Conservation (phyloP, 2,797 vertebrate genomes). For the Sciaenops ocellatus region DNA sequence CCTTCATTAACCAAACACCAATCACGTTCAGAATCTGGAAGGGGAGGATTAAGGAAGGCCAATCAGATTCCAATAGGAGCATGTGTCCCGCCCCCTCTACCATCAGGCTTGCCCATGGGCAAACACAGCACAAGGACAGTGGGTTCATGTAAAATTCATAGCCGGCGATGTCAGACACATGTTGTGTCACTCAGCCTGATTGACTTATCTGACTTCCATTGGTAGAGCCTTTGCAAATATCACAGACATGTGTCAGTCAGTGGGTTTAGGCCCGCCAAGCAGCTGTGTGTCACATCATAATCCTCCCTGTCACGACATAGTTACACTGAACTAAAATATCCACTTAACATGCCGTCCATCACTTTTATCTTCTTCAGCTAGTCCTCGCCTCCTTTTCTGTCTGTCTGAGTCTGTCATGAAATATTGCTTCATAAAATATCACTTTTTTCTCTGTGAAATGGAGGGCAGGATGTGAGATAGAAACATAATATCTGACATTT, state of each 20-base stretch:
- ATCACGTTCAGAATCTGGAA: neutral
- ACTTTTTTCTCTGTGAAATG: conserved; percentile 47
- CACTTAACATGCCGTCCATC: conserved; percentile 81
- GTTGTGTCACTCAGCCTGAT: conserved; percentile 71
- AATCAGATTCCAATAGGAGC: conserved; percentile 6
- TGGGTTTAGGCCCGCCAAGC: conserved; percentile 66
- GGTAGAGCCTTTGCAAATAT: conserved; percentile 67
- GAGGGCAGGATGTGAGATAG: conserved; percentile 30
- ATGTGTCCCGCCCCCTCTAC: neutral
- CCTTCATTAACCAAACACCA: conserved; percentile 2
- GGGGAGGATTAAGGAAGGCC: neutral
- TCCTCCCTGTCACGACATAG: conserved; percentile 72
- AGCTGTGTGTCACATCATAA: conserved; percentile 76
- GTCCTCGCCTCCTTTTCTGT: conserved; percentile 56
- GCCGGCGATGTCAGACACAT: conserved; percentile 60
- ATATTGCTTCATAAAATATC: conserved; percentile 48
- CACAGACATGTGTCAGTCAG: conserved; percentile 79
- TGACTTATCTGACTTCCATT: conserved; percentile 75
- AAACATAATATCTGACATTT: conserved; percentile 31
- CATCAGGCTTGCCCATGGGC: neutral
- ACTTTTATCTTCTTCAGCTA: conserved; percentile 71
- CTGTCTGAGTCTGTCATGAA: conserved; percentile 59
- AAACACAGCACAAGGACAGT: conserved; percentile 20
- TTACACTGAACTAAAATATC: conserved; percentile 77
- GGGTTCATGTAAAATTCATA: conserved; percentile 71